Evolutionary conservation across 1,140 invertebrate genomes (phyloP).

Genomic region (Anastrepha ludens): DNA sequence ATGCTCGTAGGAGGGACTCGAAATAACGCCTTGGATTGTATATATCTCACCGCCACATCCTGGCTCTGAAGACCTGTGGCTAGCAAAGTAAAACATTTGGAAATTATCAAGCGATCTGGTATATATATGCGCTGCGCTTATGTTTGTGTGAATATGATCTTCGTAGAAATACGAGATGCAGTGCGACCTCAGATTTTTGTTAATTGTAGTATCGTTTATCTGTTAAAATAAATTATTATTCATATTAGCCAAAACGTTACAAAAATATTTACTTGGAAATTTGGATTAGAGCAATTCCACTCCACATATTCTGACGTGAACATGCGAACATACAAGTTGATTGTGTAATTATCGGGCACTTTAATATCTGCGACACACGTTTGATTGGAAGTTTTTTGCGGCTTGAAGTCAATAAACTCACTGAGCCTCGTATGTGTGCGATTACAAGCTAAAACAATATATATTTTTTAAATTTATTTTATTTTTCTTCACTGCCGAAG

Average conservation of each 20-base stretch:
- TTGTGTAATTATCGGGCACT: slow-evolving; percentile 22
- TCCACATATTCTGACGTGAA: background rate
- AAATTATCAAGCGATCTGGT: background rate
- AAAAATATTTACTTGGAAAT: slow-evolving; percentile 54
- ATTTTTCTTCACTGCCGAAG: background rate
- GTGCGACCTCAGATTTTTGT: background rate
- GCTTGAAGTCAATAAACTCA: background rate
- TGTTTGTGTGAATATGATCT: background rate
- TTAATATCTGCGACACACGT: background rate
- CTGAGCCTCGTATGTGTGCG: slow-evolving; percentile 41
- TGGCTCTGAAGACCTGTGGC: slow-evolving; percentile 75
- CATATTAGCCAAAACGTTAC: slow-evolving; percentile 38
- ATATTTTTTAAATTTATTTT: background rate
- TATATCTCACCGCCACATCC: slow-evolving; percentile 87
- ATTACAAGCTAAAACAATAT: slow-evolving; percentile 50
- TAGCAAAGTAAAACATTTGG: slow-evolving; percentile 76
- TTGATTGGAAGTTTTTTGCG: background rate
- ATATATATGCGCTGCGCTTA: background rate
- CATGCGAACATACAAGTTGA: slow-evolving; percentile 47
- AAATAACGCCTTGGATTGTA: slow-evolving; percentile 80
- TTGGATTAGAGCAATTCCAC: background rate
- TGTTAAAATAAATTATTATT: background rate
- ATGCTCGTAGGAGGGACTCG: slow-evolving; percentile 82
- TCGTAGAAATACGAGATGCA: slow-evolving; percentile 15
- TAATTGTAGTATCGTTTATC: background rate